Evolutionary conservation across 2,888 invertebrate species (phyloP), one percentile per base, ranked within the genome.

Genomic region (Blomia tropicalis): DNA sequence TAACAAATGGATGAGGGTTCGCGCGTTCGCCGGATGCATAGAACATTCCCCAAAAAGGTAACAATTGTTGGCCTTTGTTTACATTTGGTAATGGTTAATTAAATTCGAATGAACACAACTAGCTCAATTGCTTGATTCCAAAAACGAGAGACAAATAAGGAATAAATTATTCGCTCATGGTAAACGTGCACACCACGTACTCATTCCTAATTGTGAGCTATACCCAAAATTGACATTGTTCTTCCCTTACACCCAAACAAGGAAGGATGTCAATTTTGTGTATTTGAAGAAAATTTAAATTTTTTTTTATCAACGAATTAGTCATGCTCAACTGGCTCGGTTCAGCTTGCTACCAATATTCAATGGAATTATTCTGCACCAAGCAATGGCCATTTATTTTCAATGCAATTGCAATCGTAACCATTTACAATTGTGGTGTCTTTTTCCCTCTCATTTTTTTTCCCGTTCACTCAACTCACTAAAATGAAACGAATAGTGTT

Each of bases 1-100:
- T 7, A 36, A 11, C 36, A 17, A 36, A 7, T 36, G 7, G 36
- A 36, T 36, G 36, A 36, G 36, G 36, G 36, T 17, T 7, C 36
- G 17, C 17, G n/a, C 36, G 17, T 11, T 11, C 17, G 36, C 7
- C 36, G 36, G 36, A 36, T 36, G 36, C 17, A 17, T 36, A 17
- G n/a, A n/a, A n/a, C n/a, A n/a, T n/a, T n/a, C n/a, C n/a, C 36
- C 36, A 36, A 36, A 7, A 36, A 36, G 36, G 36, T 11, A 36
- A 17, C 7, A 11, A 36, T 36, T 7, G 7, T 19, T 7, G 51
- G 7, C 23, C 7, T 47, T 27, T 47, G 51, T 47, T 47, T 47
- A 47, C 51, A 11, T 47, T 47, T 47, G n/a, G 51, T 47, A 47
- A 47, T 47, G 51, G 7, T 47, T 47, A 47, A 47, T 47, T 47